A percentile compares a stretch with the other conserved stretches of the same genome.
Evolutionary conservation across 2,113 vertebrate genomes (phyloP).

Genomic region (Phasianus colchicus): DNA sequence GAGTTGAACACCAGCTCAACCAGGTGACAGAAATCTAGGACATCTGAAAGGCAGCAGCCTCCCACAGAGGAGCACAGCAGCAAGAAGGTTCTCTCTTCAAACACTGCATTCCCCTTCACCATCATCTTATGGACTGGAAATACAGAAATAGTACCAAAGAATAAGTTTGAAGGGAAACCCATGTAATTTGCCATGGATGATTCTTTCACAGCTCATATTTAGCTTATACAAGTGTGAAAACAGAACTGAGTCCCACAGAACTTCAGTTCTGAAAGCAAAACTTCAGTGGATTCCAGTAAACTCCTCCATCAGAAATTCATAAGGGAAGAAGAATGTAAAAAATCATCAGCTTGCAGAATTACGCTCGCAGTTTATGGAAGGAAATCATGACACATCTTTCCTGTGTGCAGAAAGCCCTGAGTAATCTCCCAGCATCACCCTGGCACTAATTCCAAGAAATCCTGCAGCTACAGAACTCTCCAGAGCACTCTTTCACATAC

Average conservation of each 20-base stretch:
- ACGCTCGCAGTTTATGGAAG: conserved; percentile 1
- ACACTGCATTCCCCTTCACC: background rate
- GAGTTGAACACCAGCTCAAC: background rate
- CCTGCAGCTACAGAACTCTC: background rate
- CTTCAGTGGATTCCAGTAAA: background rate
- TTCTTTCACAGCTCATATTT: background rate
- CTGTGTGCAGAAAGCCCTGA: background rate
- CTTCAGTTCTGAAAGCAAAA: background rate
- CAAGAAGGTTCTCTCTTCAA: background rate
- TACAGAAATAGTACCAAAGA: background rate
- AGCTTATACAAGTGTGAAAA: background rate
- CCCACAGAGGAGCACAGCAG: background rate
- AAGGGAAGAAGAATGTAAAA: background rate
- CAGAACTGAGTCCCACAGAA: background rate
- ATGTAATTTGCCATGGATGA: background rate
- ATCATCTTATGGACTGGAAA: background rate
- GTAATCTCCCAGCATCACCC: background rate
- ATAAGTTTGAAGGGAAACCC: background rate
- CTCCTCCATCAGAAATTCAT: background rate
- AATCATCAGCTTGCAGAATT: background rate
- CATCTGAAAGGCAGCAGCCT: background rate
- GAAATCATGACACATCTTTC: conserved; percentile 9
- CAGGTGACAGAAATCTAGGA: background rate
- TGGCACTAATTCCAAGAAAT: conserved; percentile 9
- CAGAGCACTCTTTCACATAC: background rate